phyloP scores from a whole-genome alignment of 2,797 vertebrate genomes.

The Anisognathus igniventris region DNA sequence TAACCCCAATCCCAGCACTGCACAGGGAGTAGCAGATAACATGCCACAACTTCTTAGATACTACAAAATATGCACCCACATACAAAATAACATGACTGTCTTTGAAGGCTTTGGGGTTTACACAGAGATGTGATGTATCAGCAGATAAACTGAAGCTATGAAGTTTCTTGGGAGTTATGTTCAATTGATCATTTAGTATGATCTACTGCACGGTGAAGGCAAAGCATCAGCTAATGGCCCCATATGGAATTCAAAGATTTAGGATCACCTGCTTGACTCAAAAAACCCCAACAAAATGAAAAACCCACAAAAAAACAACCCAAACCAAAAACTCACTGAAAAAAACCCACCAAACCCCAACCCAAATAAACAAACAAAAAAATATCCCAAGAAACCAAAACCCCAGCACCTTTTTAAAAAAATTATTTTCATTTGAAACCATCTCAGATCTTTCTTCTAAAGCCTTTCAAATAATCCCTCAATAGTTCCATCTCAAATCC shows the following conservation, averaged over 20 bases:
- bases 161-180: neutral
- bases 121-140: neutral
- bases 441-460: neutral
- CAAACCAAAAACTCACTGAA: neutral
- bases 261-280: neutral
- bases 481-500: neutral
- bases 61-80: neutral
- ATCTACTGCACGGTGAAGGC: neutral
- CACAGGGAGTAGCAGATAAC: neutral
- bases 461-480: neutral
- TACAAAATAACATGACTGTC: neutral
- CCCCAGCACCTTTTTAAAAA: accelerated
- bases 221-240: neutral
- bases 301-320: accelerated
- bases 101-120: neutral
- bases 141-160: neutral
- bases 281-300: neutral
- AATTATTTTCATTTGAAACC: neutral
- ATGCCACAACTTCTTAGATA: neutral
- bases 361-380: neutral
- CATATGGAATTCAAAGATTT: neutral
- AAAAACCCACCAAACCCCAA: neutral
- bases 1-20: neutral
- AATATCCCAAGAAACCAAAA: no score
- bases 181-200: neutral